Conservation (phyloP, 2,888 invertebrate species). For the Eupithecia subfuscata region DNA sequence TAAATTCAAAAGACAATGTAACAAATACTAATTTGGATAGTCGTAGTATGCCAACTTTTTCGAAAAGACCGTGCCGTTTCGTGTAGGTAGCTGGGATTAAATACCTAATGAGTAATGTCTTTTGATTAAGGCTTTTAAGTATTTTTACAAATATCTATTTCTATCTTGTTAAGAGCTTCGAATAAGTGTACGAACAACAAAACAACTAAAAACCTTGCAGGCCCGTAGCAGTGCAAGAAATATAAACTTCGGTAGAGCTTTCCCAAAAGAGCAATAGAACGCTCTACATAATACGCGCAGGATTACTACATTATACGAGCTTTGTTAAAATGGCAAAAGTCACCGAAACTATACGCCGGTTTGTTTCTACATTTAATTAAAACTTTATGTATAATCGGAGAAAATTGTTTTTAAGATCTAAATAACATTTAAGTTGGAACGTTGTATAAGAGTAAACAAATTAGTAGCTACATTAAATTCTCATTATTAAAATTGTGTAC, state of each 20-base stretch:
- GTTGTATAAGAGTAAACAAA: neutral
- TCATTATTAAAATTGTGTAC: neutral
- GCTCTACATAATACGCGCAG: conserved; percentile 47
- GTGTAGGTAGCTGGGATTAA: neutral
- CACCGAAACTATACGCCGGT: conserved; percentile 35
- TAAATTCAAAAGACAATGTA: conserved; percentile 35
- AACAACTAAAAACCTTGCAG: neutral
- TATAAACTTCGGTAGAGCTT: conserved; percentile 51
- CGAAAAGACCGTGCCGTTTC: conserved; percentile 19
- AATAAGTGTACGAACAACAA: neutral
- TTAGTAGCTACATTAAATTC: neutral
- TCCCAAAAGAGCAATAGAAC: conserved; percentile 53
- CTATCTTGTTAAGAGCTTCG: neutral
- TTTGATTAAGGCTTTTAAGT: neutral
- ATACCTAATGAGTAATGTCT: neutral
- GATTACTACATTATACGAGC: conserved; percentile 40
- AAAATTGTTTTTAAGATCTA: conserved; percentile 18
- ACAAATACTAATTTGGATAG: conserved; percentile 21
- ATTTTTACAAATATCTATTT: neutral
- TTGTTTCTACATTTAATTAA: conserved; percentile 42
- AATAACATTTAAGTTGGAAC: conserved; percentile 8
- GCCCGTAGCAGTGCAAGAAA: conserved; percentile 45
- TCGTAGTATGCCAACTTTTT: conserved; percentile 35
- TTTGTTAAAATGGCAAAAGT: conserved; percentile 42
- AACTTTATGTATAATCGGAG: conserved; percentile 30